A percentile compares a stretch with the other conserved stretches of the same genome.
Conservation (phyloP, 2,888 invertebrate genomes). For the Frankliniella fusca region DNA sequence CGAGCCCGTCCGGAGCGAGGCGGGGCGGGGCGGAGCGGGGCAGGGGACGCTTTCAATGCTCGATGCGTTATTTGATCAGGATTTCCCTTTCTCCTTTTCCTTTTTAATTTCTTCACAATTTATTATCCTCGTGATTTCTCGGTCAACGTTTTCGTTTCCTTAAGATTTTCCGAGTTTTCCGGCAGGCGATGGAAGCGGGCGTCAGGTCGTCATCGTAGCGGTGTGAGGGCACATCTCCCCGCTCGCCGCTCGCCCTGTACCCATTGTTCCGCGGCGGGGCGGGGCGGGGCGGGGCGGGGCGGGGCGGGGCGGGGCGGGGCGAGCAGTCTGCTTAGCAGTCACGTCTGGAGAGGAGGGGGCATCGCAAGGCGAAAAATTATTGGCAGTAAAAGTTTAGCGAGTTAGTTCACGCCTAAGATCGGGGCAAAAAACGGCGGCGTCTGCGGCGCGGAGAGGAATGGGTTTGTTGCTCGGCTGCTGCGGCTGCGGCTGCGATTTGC, state of each 20-base stretch:
- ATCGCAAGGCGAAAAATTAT: conserved; percentile 8
- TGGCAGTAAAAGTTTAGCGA: conserved; percentile 26
- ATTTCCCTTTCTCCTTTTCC: too few species aligned
- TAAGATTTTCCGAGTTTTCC: too few species aligned
- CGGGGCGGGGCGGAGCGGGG: neutral
- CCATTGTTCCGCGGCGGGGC: conserved; percentile 4
- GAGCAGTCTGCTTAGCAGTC: conserved; percentile 8
- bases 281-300: neutral
- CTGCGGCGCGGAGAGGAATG: neutral
- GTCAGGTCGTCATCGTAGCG: neutral
- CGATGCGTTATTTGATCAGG: too few species aligned
- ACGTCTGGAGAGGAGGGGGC: conserved; percentile 5
- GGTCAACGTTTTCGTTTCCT: too few species aligned
- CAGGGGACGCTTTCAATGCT: too few species aligned
- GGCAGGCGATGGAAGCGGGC: too few species aligned
- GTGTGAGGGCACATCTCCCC: neutral
- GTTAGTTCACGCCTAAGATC: conserved; percentile 26
- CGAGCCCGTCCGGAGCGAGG: neutral
- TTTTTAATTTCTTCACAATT: too few species aligned
- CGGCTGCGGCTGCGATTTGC: conserved; percentile 15
- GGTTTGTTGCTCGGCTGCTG: neutral
- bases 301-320: neutral
- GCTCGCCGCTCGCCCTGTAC: neutral
- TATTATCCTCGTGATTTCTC: too few species aligned
- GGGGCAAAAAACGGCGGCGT: conserved; percentile 1